phyloP scores from a whole-genome alignment of 2,888 invertebrate genomes.

The Abrostola triplasia region DNA sequence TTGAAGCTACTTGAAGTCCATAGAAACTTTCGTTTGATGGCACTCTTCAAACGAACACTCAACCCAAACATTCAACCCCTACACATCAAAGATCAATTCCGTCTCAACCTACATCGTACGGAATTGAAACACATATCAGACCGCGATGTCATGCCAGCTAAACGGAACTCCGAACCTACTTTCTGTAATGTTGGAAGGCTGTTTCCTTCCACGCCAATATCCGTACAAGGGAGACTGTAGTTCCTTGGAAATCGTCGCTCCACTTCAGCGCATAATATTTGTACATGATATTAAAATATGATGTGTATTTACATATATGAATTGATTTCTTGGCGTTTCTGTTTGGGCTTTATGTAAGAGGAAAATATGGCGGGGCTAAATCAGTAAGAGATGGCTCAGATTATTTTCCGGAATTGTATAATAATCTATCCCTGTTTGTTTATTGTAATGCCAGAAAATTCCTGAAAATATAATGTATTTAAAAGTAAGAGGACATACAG shows the following conservation, averaged over 20 bases:
- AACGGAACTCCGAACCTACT: conserved; percentile 48
- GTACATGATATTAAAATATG: conserved; percentile 42
- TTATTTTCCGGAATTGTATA: conserved; percentile 17
- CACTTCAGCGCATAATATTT: conserved; percentile 40
- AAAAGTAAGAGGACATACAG: too few species aligned
- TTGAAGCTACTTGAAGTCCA: background rate
- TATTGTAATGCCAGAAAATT: background rate
- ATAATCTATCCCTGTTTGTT: conserved; percentile 15
- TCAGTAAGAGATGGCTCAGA: background rate
- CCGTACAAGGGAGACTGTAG: conserved; percentile 35
- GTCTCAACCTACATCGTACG: conserved; percentile 20
- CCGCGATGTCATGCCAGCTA: conserved; percentile 20
- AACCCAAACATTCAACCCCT: background rate
- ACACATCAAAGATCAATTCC: conserved; percentile 24
- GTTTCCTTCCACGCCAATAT: conserved; percentile 59
- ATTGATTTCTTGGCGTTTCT: conserved; percentile 28
- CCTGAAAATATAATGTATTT: background rate
- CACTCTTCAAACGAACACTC: conserved; percentile 1
- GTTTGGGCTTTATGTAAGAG: conserved; percentile 20
- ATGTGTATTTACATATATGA: conserved; percentile 29
- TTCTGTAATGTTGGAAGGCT: conserved; percentile 52
- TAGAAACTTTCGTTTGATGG: background rate
- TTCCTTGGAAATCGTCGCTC: conserved; percentile 40
- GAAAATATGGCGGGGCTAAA: conserved; percentile 13
- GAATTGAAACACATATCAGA: conserved; percentile 53